These are phyloP conservation scores for Ptyas mucosa DNA, from an alignment of 2,113 vertebrate genomes.

Conservation along the genomic window DNA sequence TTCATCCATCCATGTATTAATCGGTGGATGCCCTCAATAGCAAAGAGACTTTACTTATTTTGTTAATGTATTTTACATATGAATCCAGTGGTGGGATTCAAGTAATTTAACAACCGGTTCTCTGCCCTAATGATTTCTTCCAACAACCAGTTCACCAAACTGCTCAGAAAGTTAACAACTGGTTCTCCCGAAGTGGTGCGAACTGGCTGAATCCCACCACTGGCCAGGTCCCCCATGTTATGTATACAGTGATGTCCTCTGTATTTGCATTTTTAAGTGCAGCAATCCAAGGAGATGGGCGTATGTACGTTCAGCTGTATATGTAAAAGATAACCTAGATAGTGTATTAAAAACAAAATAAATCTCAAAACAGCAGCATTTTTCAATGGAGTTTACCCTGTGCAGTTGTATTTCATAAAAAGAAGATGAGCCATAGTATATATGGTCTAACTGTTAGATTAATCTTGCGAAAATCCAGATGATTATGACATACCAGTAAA, in stretches of 20 bases:
- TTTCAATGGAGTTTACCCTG: not conserved
- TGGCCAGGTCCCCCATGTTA: too few relatives aligned
- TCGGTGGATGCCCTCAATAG: not conserved
- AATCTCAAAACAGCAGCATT: not conserved
- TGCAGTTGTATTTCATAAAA: not conserved
- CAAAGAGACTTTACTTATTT: not conserved
- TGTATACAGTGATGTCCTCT: not conserved
- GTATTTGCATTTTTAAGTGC: not conserved
- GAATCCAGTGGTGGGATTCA: too few relatives aligned
- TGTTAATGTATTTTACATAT: not conserved
- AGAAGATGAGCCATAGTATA: not conserved
- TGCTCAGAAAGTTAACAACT: too few relatives aligned
- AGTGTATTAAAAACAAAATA: not conserved
- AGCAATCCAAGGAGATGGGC: too few relatives aligned
- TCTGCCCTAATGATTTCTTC: too few relatives aligned
- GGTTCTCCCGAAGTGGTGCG: too few relatives aligned
- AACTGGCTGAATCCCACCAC: too few relatives aligned
- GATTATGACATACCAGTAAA: not conserved
- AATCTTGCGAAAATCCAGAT: not conserved
- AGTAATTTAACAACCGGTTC: too few relatives aligned
- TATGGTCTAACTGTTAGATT: not conserved
- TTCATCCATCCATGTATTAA: not conserved
- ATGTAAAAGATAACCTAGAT: not conserved
- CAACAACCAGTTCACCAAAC: too few relatives aligned
- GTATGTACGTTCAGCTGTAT: not conserved